Evolutionary conservation across 92 coral and sea anemone genomes (phyloP), one percentile per base, ranked within the genome.

Genomic region (Metridium senile): DNA sequence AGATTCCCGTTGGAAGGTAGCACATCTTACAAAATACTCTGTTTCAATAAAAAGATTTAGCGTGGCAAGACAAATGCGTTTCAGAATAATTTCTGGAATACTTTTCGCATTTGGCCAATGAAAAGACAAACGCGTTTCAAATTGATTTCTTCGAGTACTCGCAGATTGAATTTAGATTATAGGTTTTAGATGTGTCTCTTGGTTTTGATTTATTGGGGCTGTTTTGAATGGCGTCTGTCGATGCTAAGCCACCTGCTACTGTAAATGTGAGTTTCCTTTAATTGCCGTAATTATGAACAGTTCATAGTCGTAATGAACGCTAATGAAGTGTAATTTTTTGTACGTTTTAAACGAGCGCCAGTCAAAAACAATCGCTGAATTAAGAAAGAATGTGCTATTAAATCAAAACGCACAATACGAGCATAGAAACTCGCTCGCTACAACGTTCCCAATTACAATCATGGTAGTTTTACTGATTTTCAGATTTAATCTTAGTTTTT

Each of bases 221-320:
- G 81, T 82, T 83, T 86, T 91, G 93, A 88, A 91, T 78, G 79
- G 77, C 69, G 80, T 73, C 79, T 85, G 97, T 91, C 91, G 82
- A 70, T 74, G 70, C 33, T 27, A 21, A 61, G 71, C 59, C 97
- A 91, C 97, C 97, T 91, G 97, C 17, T 19, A 54, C 87, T 57
- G 33, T 11, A 34, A 43, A 20, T 57, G 78, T 66, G 68, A 81
- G 77, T 69, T 25, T 66, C 47, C 72, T 68, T 66, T 91, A 91
- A 91, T 91, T 88, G 70, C 88, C 88, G 83, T 80, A 89, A 91
- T 91, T 91, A 91, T 51, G 27, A 33, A 28, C 87, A 82, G 88
- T 89, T 91, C 91, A 86, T 75, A 80, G 21, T 82, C 62, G 77
- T 91, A 88, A 91, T 91, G 97, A 91, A 88, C 86, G 68, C 74